Evolutionary conservation across 2,888 invertebrate species (phyloP).

Genomic region (Dorcus parallelipipedus): DNA sequence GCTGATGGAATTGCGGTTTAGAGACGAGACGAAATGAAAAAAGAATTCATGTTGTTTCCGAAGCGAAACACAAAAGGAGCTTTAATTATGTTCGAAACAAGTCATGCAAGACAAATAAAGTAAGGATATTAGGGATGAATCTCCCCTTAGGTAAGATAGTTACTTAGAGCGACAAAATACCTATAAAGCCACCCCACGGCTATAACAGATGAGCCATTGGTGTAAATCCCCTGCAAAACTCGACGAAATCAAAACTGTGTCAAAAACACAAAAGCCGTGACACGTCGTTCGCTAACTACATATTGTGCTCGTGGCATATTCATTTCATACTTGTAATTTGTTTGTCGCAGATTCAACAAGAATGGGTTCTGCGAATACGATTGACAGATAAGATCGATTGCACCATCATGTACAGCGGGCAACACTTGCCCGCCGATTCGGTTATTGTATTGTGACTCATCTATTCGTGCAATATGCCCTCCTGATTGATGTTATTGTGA

Average conservation of each 20-base stretch:
- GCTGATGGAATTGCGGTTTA: too few relatives aligned
- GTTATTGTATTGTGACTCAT: conserved; percentile 7
- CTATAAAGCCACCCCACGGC: conserved; percentile 34
- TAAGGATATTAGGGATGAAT: conserved; percentile 33
- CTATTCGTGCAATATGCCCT: neutral
- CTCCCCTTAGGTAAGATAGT: conserved; percentile 33
- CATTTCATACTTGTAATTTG: conserved; percentile 41
- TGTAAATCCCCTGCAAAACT: conserved; percentile 17
- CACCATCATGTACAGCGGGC: conserved; percentile 27
- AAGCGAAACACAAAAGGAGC: too few relatives aligned
- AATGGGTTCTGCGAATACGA: conserved; percentile 23
- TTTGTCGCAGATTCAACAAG: conserved; percentile 27
- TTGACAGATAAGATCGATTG: conserved; percentile 41
- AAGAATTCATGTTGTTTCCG: too few relatives aligned
- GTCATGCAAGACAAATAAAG: conserved; percentile 17
- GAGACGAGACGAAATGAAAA: too few relatives aligned
- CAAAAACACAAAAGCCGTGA: conserved; percentile 26
- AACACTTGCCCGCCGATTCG: conserved; percentile 5
- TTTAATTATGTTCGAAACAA: too few relatives aligned
- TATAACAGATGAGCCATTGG: conserved; percentile 22
- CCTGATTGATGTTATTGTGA: conserved; percentile 9
- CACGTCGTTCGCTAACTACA: conserved; percentile 28
- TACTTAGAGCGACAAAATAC: conserved; percentile 38
- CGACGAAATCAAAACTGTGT: conserved; percentile 27
- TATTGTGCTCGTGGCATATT: conserved; percentile 38